Evolutionary conservation across 2,113 vertebrate genomes (phyloP), one percentile per base, ranked within the genome.

Genomic region (Excalfactoria chinensis): DNA sequence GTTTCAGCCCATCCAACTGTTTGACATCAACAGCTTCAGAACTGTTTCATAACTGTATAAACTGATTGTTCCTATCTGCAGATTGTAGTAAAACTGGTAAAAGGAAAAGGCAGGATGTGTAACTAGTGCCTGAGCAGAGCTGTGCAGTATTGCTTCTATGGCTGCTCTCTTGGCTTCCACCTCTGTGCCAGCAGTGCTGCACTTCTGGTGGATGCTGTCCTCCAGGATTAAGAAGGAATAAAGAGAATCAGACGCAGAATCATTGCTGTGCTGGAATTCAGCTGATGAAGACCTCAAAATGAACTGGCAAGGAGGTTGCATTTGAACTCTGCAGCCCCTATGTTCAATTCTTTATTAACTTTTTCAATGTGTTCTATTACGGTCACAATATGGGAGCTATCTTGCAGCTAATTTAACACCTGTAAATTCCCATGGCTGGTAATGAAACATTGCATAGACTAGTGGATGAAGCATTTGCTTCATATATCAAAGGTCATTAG

Each of bases 381-480:
- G 77, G 64, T 77, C 85, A 75, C 85, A 95, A 69, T 93, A 78
- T 91, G 84, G 83, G 95, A 91, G 87, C 75, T 91, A 95, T 93
- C 94, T 71, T 91, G 82, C 72, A 89, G 89, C 91, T 95, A 77
- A 93, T 95, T 95, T 96, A 95, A 96, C 96, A 96, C 94, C 94
- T 96, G 94, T 96, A 91, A 89, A 93, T 95, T 95, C 96, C 94
- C 95, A 77, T 44, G 82, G 79, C 82, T 94, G 82, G 60, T 88
- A 95, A 96, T 95, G 92, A 96, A 96, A 94, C 7, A 1, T 63
- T 79, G 81, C 46, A 79, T 23, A 85, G 84, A 48, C 21, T 9
- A 44, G 67, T 55, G 55, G 73, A 72, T 87, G 87, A 93, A 94
- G 84, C 79, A 85, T 91, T 96, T 86, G 40, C 82, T 93, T 96